Evolutionary conservation across 1,140 invertebrate genomes (phyloP).

Genomic region (Panonychus citri): DNA sequence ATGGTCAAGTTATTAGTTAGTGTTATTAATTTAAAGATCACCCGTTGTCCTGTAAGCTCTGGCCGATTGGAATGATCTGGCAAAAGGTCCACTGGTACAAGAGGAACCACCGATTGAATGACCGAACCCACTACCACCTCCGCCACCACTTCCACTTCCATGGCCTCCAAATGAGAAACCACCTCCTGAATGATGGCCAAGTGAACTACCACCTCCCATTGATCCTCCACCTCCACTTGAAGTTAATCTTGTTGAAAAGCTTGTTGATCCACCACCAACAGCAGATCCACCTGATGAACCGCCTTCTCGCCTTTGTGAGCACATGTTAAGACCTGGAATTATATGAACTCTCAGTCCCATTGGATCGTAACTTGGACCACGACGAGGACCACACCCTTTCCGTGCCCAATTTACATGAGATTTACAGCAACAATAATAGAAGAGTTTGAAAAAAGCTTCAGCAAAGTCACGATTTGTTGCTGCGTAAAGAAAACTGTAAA

Average conservation of each 20-base stretch:
- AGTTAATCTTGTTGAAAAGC: not conserved
- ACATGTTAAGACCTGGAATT: slow-evolving; percentile 43
- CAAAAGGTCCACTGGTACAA: not conserved
- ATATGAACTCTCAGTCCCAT: slow-evolving; percentile 39
- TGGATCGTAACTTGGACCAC: not conserved
- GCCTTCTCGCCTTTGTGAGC: slow-evolving; percentile 22
- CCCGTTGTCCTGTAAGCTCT: not conserved
- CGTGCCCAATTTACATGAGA: slow-evolving; percentile 37
- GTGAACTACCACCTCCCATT: not conserved
- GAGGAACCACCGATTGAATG: not conserved
- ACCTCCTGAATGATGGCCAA: not conserved
- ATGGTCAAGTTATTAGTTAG: no score
- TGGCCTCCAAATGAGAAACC: not conserved
- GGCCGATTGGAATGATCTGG: not conserved
- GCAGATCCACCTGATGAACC: not conserved
- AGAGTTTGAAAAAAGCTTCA: slow-evolving; percentile 47
- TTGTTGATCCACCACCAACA: not conserved
- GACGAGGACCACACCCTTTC: slow-evolving; percentile 3
- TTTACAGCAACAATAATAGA: slow-evolving; percentile 60
- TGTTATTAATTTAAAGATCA: not conserved
- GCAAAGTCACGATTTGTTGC: slow-evolving; percentile 39
- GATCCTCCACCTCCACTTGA: not conserved
- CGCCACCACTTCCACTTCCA: no score
- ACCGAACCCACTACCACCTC: no score
- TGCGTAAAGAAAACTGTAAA: slow-evolving; percentile 41